Percentiles rank a stretch among this genome's conserved stretches.
Conservation (phyloP, 2,113 vertebrate species). For the Podocnemis expansa region DNA sequence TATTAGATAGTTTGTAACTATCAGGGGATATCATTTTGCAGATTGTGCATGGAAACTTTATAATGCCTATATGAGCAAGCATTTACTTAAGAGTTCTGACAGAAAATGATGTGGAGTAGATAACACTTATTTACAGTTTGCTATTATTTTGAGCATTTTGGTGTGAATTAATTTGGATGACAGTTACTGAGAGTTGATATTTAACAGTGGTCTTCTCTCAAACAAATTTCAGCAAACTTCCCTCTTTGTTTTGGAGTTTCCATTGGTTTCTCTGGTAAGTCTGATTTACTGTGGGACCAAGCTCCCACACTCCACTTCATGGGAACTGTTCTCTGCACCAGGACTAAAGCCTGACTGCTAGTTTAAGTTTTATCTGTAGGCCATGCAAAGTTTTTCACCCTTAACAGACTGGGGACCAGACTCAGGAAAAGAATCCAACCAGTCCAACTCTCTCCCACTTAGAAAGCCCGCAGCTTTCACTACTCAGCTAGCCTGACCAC, state of each 20-base stretch:
- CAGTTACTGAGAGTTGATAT: neutral
- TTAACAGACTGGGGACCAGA: neutral
- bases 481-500: neutral
- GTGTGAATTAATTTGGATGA: neutral
- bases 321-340: neutral
- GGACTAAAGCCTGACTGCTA: neutral
- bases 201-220: neutral
- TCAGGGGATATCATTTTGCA: neutral
- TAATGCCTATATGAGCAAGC: neutral
- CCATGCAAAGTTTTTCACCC: neutral
- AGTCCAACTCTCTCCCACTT: neutral
- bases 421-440: neutral
- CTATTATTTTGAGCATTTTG: neutral
- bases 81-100: neutral
- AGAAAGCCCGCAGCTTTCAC: neutral
- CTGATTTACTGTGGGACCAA: neutral
- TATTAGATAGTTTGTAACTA: neutral
- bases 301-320: neutral
- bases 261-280: neutral
- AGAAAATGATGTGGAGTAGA: neutral
- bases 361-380: neutral
- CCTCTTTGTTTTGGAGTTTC: neutral
- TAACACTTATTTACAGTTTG: accelerated
- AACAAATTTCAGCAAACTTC: neutral
- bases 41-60: neutral